These are phyloP conservation scores for Dynastes grantii DNA, from an alignment of 2,888 invertebrate genomes.

Conservation along the genomic window DNA sequence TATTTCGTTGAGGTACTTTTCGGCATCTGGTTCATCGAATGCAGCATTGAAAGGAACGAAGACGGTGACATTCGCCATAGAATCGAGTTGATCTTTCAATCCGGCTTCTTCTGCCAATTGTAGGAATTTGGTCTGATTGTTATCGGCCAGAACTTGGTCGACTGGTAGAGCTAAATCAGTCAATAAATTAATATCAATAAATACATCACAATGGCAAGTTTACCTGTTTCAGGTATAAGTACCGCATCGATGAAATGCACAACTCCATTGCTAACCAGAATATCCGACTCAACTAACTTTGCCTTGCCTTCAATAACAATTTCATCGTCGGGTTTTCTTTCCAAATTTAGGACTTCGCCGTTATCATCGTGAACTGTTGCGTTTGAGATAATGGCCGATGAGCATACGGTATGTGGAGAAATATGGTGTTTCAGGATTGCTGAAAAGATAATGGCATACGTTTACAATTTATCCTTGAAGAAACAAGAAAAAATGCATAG, in stretches of 20 bases:
- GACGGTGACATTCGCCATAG: slow-evolving; percentile 75
- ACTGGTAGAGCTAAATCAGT: slow-evolving; percentile 64
- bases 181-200: neutral
- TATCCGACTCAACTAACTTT: slow-evolving; percentile 75
- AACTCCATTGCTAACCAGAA: slow-evolving; percentile 83
- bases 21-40: slow-evolving; percentile 71
- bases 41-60: slow-evolving; percentile 80
- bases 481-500: too few species aligned
- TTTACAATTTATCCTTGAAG: too few species aligned
- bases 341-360: slow-evolving; percentile 70
- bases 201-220: slow-evolving; percentile 16
- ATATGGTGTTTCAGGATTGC: slow-evolving; percentile 80
- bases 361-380: slow-evolving; percentile 73
- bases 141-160: slow-evolving; percentile 72
- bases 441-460: slow-evolving; percentile 62
- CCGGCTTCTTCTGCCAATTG: slow-evolving; percentile 73
- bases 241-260: slow-evolving; percentile 80
- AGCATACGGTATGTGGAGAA: slow-evolving; percentile 79
- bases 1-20: slow-evolving; percentile 67
- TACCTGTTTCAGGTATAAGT: slow-evolving; percentile 77
- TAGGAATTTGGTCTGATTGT: slow-evolving; percentile 77
- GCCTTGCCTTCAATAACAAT: slow-evolving; percentile 75
- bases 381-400: slow-evolving; percentile 74
- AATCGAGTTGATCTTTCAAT: slow-evolving; percentile 74
- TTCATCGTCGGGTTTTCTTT: slow-evolving; percentile 72